Percentiles rank a stretch among this genome's conserved stretches.
Conservation (phyloP, 2,113 vertebrate genomes). For the Nematolebias whitei region DNA sequence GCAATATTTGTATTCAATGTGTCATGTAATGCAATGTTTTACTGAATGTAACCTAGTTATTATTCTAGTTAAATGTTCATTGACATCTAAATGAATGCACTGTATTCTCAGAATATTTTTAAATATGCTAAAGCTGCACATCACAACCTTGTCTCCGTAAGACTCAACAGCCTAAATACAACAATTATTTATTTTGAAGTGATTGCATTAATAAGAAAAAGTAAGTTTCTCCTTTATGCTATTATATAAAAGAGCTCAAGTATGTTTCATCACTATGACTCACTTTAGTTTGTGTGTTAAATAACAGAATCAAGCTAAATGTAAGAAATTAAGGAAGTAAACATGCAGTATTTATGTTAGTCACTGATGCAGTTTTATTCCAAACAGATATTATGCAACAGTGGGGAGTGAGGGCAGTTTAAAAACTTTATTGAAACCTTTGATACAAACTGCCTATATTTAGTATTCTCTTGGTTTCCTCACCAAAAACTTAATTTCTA, state of each 20-base stretch:
- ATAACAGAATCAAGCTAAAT: neutral
- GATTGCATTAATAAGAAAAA: neutral
- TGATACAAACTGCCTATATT: neutral
- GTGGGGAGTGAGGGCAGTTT: neutral
- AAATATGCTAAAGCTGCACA: too few relatives aligned
- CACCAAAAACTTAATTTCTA: neutral
- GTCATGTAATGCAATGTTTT: too few relatives aligned
- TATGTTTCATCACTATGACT: neutral
- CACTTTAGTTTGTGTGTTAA: neutral
- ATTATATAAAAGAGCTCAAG: neutral
- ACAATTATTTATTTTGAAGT: neutral
- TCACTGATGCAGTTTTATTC: neutral
- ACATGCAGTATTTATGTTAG: neutral
- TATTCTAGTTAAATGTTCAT: too few relatives aligned
- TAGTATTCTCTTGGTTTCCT: constrained; percentile 1
- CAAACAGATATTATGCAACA: neutral
- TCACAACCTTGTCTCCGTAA: too few relatives aligned
- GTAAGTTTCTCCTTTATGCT: neutral
- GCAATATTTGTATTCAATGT: too few relatives aligned
- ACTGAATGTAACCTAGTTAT: too few relatives aligned
- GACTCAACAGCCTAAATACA: too few relatives aligned
- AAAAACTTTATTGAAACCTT: neutral
- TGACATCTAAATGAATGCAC: too few relatives aligned
- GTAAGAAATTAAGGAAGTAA: neutral
- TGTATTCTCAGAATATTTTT: too few relatives aligned